Percentiles rank a stretch among this genome's conserved stretches.
Conservation (phyloP, 1,140 invertebrate genomes). For the Trigoniulus corallinus region DNA sequence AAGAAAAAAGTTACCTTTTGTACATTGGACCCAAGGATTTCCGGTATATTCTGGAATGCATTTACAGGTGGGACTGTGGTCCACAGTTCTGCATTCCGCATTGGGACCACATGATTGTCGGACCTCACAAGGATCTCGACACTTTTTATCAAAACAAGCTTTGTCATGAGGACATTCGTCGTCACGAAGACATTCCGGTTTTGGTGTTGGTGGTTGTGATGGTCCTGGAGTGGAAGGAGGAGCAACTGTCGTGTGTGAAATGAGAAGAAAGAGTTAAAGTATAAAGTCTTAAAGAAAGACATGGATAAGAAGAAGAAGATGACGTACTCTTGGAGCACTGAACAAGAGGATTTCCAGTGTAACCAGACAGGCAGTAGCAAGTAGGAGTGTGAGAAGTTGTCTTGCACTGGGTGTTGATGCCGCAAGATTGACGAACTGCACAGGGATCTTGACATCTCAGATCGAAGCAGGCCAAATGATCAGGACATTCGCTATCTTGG, state of each 20-base stretch:
- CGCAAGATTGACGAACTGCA: conserved; percentile 51
- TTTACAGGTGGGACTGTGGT: conserved; percentile 57
- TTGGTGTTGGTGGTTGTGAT: conserved; percentile 32
- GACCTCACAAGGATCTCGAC: conserved; percentile 53
- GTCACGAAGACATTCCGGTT: conserved; percentile 37
- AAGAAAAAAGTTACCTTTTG: no score
- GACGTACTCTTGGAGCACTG: conserved; percentile 53
- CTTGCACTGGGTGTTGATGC: conserved; percentile 24
- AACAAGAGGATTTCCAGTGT: conserved; percentile 60
- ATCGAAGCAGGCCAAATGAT: conserved; percentile 53
- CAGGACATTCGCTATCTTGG: conserved; percentile 56
- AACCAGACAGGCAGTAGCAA: conserved; percentile 43
- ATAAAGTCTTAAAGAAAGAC: not conserved
- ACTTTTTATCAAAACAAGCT: conserved; percentile 31
- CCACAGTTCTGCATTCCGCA: conserved; percentile 57
- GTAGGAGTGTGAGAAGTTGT: conserved; percentile 31
- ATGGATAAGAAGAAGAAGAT: not conserved
- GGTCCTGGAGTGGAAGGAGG: no score
- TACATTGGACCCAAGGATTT: conserved; percentile 30
- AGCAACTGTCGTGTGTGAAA: no score
- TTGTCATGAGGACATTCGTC: conserved; percentile 41
- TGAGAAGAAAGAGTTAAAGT: no score
- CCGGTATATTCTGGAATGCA: conserved; percentile 52
- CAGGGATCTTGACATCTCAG: conserved; percentile 66
- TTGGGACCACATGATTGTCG: conserved; percentile 55